phyloP scores from a whole-genome alignment of 2,888 invertebrate genomes.

The Drosophila demipolita region DNA sequence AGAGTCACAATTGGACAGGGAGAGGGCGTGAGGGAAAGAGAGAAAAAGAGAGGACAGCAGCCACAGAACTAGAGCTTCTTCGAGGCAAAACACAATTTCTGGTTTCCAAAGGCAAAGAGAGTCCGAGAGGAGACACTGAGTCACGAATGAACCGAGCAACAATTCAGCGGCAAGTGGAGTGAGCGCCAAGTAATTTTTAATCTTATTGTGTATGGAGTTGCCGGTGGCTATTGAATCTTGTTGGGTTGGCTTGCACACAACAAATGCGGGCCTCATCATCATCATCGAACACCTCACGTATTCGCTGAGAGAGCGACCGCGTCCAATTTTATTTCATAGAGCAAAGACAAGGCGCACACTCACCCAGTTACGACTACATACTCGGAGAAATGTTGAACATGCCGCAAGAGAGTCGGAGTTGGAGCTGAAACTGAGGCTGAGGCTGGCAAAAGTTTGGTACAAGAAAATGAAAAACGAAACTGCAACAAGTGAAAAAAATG shows the following conservation, averaged over 20 bases:
- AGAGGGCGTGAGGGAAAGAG: neutral
- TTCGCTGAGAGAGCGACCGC: slow-evolving; percentile 26
- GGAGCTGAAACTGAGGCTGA: slow-evolving; percentile 9
- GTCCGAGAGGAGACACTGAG: slow-evolving; percentile 52
- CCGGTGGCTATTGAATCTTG: slow-evolving; percentile 81
- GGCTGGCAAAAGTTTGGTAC: slow-evolving; percentile 48
- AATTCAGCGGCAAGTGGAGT: slow-evolving; percentile 54
- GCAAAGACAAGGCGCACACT: slow-evolving; percentile 24
- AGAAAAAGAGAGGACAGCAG: slow-evolving; percentile 11
- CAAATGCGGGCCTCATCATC: slow-evolving; percentile 28
- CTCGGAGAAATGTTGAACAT: slow-evolving; percentile 31
- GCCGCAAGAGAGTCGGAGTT: slow-evolving; percentile 36
- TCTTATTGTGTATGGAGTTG: slow-evolving; percentile 62
- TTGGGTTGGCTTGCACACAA: slow-evolving; percentile 54
- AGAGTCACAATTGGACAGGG: slow-evolving; percentile 14
- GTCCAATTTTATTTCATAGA: slow-evolving; percentile 27
- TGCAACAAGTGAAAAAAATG: slow-evolving; percentile 83
- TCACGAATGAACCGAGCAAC: slow-evolving; percentile 52
- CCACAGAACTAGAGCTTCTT: slow-evolving; percentile 47
- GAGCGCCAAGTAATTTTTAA: slow-evolving; percentile 58
- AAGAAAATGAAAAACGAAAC: slow-evolving; percentile 82
- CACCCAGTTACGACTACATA: slow-evolving; percentile 25
- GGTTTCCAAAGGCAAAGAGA: slow-evolving; percentile 36
- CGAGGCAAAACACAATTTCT: slow-evolving; percentile 65
- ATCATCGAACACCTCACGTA: slow-evolving; percentile 21